These are phyloP conservation scores for Lathamus discolor DNA, from an alignment of 2,113 vertebrate species.

Conservation along the genomic window DNA sequence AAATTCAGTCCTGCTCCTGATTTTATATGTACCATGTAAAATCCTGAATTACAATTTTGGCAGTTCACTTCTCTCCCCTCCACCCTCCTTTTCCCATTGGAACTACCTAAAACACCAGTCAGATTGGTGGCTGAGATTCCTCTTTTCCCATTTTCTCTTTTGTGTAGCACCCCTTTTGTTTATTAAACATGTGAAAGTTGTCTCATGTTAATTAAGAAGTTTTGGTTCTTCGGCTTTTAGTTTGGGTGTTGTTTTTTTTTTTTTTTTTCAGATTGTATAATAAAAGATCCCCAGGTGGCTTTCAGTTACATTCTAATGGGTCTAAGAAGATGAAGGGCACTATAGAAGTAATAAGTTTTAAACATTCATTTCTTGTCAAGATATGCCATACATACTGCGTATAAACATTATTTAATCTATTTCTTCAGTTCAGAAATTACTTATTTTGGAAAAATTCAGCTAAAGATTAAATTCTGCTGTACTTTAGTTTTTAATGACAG, in stretches of 20 bases:
- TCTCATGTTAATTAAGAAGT: neutral
- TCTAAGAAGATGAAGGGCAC: neutral
- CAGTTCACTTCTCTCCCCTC: neutral
- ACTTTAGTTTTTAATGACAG: neutral
- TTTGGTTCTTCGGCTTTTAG: fast-evolving
- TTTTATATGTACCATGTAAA: neutral
- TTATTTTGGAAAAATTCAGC: neutral
- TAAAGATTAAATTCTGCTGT: neutral
- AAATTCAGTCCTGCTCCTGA: neutral
- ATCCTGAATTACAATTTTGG: neutral
- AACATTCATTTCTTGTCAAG: neutral
- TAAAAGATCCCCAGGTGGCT: neutral
- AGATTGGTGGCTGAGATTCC: neutral
- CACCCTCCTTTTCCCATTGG: neutral
- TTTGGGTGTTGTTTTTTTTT: neutral
- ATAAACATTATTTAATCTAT: neutral
- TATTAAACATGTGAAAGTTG: neutral
- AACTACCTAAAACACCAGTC: neutral
- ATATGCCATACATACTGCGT: fast-evolving
- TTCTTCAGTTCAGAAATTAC: neutral
- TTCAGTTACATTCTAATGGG: neutral
- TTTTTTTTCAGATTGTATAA: neutral
- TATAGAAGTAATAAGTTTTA: neutral
- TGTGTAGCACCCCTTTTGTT: fast-evolving
- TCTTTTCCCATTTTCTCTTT: neutral